Evolutionary conservation across 2,113 vertebrate genomes (phyloP).

Genomic region (Labeo rohita): DNA sequence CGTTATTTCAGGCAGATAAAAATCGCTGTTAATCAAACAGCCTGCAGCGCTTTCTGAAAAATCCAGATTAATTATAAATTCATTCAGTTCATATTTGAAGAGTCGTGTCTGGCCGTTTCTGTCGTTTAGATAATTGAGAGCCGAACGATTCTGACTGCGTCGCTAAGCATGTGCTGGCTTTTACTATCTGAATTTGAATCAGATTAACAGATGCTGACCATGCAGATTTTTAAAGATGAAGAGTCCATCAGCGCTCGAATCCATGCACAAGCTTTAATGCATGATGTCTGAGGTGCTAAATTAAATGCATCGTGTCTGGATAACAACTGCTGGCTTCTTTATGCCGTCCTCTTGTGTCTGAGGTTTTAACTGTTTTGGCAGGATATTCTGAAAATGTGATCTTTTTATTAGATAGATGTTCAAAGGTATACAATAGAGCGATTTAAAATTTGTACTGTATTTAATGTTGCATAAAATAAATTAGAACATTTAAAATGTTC

Average conservation of each 20-base stretch:
- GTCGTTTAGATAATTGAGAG: conserved; percentile 81
- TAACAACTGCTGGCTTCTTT: not conserved
- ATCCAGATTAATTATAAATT: conserved; percentile 87
- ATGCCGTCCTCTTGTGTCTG: not conserved
- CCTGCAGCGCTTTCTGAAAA: conserved; percentile 44
- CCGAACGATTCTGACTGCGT: conserved; percentile 56
- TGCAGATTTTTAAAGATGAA: conserved; percentile 36
- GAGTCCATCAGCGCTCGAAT: not conserved
- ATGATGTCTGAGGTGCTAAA: conserved; percentile 1
- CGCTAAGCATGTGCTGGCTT: conserved; percentile 65
- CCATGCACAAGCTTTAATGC: too few species aligned
- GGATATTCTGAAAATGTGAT: not conserved
- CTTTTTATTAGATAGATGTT: not conserved
- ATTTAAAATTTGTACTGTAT: not conserved
- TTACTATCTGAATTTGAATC: conserved; percentile 31
- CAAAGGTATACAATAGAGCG: not conserved
- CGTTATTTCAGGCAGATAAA: conserved; percentile 72
- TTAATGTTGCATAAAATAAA: not conserved
- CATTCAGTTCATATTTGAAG: conserved; percentile 88
- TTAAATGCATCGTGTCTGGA: not conserved
- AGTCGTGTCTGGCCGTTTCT: conserved; percentile 77
- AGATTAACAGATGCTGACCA: conserved; percentile 29
- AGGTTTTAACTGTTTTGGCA: not conserved
- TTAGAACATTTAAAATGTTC: not conserved
- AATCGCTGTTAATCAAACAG: conserved; percentile 71